Percentiles rank a stretch among this genome's conserved stretches.
phyloP scores from a whole-genome alignment of 2,888 invertebrate species.

The Lycia hirtaria region DNA sequence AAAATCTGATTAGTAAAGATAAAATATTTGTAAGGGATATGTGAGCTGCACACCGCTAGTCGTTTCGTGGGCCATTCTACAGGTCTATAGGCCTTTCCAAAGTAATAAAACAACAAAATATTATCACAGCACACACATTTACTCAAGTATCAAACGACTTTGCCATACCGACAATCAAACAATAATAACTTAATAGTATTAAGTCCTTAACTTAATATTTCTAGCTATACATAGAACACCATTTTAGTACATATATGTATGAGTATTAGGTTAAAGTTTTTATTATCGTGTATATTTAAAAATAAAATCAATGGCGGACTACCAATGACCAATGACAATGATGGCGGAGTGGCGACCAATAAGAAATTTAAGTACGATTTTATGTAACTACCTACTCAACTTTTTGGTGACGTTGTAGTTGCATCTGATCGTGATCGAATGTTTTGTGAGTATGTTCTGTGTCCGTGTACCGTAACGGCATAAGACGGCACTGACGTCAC shows the following conservation, averaged over 20 bases:
- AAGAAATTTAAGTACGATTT: conserved; percentile 3
- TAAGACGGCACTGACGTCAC: conserved; percentile 40
- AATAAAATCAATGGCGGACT: no score
- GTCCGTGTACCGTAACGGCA: conserved; percentile 65
- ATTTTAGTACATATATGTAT: not conserved
- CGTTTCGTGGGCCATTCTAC: not conserved
- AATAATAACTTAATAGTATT: conserved; percentile 56
- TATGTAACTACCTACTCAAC: conserved; percentile 22
- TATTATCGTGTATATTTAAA: no score
- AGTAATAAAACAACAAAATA: conserved; percentile 37
- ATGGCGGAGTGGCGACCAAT: no score
- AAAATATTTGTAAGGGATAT: no score
- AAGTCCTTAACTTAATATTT: conserved; percentile 4
- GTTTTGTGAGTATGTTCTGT: conserved; percentile 64
- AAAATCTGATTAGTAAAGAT: no score
- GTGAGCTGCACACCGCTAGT: no score
- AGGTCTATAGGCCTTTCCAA: not conserved
- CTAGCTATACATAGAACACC: conserved; percentile 11
- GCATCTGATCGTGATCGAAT: conserved; percentile 68
- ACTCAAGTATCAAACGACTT: conserved; percentile 54
- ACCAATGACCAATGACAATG: no score
- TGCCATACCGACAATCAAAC: conserved; percentile 50
- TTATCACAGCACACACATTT: conserved; percentile 79
- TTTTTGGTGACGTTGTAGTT: conserved; percentile 28
- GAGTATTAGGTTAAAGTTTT: no score